Conservation (phyloP, 2,113 vertebrate genomes). For the Cygnus buccinator region DNA sequence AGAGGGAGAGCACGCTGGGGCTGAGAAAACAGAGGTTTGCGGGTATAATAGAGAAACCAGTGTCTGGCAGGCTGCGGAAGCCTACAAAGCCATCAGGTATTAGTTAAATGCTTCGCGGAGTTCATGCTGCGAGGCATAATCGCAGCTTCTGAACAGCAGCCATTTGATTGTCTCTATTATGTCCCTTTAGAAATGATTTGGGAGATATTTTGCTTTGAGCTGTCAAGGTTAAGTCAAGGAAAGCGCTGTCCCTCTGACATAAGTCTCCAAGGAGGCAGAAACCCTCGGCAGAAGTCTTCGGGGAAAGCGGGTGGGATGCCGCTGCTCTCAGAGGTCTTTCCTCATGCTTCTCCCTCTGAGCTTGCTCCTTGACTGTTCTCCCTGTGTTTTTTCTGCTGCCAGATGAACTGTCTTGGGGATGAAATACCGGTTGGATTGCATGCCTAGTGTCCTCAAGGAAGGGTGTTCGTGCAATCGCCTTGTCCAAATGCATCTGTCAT, state of each 20-base stretch:
- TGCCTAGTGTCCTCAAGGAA: neutral
- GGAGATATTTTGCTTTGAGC: conserved; percentile 29
- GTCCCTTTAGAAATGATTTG: conserved; percentile 41
- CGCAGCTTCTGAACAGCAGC: conserved; percentile 50
- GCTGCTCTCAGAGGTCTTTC: neutral
- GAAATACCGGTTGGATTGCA: fast-evolving
- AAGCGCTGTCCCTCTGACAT: neutral
- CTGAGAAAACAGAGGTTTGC: conserved; percentile 44
- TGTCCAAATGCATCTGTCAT: fast-evolving
- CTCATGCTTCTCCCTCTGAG: neutral
- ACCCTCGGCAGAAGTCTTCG: neutral
- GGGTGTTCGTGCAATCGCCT: fast-evolving
- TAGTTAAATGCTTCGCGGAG: conserved; percentile 56
- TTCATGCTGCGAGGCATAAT: conserved; percentile 67
- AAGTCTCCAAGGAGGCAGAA: neutral
- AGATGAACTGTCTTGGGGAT: neutral
- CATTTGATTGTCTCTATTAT: conserved; percentile 65
- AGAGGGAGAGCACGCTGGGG: conserved; percentile 56
- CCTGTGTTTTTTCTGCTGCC: neutral
- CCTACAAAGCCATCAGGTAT: conserved; percentile 62
- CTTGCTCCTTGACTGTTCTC: neutral
- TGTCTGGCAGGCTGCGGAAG: neutral
- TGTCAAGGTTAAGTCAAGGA: conserved; percentile 62
- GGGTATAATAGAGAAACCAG: conserved; percentile 31
- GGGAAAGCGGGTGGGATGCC: neutral